Evolutionary conservation across 53 echinoderm and acorn worm genomes (phyloP), one percentile per base, ranked within the genome.

Genomic region (Mesocentrotus franciscanus): DNA sequence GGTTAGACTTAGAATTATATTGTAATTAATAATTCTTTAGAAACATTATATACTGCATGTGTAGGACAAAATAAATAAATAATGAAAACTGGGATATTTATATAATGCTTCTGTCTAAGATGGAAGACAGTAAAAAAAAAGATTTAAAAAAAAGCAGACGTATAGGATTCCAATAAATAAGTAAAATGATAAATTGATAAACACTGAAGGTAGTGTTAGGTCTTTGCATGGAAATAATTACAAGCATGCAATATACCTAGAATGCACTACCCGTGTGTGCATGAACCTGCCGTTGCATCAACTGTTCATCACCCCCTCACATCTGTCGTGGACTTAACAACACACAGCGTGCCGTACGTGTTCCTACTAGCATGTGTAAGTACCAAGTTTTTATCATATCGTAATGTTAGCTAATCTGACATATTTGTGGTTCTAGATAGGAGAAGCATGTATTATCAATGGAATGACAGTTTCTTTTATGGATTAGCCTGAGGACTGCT

Each of bases 321-420:
- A 29, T 29, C 87, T 87, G 87, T 87, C 87, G n/a, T 87, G 87
- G 87, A 87, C 58, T 27, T 87, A 87, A 87, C 87, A 87, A 27
- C 87, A 57, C 87, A 59, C 87, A 57, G 87, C 87, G 59, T 87
- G 87, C 59, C n/a, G 87, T 87, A 27, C n/a, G 87, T 87, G n/a
- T 27, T 58, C 27, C 87, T 87, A 87, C 87, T 87, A 87, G 56
- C 87, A 58, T 87, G 58, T 87, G 87, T 87, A 87, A 87, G 87
- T 87, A 87, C 56, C 56, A 56, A 15, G 87, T 87, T 87, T 58
- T 87, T 87, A 57, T 87, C 58, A 10, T 87, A 24, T 87, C 27
- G 56, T 87, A 3, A 87, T 87, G 57, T 87, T 57, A 57, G 26
- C 16, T 79, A 36, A 39, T 39, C 17, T 0, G 35, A 36, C 35